phyloP scores from a whole-genome alignment of 2,888 invertebrate genomes.

The Brenthis ino region DNA sequence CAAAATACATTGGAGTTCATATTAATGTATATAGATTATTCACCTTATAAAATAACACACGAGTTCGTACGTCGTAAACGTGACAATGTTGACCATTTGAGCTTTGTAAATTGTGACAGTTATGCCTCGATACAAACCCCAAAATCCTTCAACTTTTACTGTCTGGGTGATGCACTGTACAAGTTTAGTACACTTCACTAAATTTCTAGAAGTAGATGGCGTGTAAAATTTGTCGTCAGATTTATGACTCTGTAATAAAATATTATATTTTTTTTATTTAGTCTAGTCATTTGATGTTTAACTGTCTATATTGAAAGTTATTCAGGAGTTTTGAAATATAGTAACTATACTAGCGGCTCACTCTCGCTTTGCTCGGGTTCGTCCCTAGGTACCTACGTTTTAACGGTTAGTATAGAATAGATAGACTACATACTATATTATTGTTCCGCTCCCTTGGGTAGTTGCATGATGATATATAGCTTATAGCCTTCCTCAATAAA shows the following conservation, averaged over 20 bases:
- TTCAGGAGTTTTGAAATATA: too few relatives aligned
- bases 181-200: slow-evolving; percentile 54
- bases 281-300: too few relatives aligned
- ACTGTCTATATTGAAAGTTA: too few relatives aligned
- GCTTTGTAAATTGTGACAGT: slow-evolving; percentile 64
- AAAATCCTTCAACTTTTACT: slow-evolving; percentile 52
- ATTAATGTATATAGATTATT: slow-evolving; percentile 26
- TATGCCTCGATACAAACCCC: slow-evolving; percentile 64
- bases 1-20: too few relatives aligned
- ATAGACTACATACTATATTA: too few relatives aligned
- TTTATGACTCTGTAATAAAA: slow-evolving; percentile 59
- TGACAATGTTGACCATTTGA: slow-evolving; percentile 60
- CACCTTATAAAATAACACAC: slow-evolving; percentile 56
- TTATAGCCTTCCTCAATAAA: too few relatives aligned
- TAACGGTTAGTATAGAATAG: too few relatives aligned
- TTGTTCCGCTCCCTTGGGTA: too few relatives aligned
- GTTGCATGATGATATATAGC: too few relatives aligned
- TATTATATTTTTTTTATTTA: neutral
- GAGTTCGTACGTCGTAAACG: slow-evolving; percentile 67
- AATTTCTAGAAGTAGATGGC: slow-evolving; percentile 51
- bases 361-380: too few relatives aligned
- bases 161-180: slow-evolving; percentile 52
- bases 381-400: too few relatives aligned
- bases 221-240: slow-evolving; percentile 46
- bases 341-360: too few relatives aligned